phyloP scores from a whole-genome alignment of 1,140 invertebrate genomes.

The Hyles euphorbiae region DNA sequence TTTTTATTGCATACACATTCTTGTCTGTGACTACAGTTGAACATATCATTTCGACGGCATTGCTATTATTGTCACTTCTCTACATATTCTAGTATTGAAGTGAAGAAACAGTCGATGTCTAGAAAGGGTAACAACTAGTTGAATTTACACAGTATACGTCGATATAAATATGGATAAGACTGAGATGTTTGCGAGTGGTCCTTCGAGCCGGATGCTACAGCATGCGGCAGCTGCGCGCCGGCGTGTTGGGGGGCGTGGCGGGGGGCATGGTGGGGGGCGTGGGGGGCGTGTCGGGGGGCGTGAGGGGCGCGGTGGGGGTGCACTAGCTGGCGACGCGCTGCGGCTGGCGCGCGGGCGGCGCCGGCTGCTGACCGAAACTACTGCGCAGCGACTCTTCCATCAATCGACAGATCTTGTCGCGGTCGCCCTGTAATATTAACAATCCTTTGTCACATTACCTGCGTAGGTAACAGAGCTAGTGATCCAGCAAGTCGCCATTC shows the following conservation, averaged over 20 bases:
- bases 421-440: constrained; percentile 74
- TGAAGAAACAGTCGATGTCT: too few species aligned
- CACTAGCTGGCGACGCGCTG: neutral
- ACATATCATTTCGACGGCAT: too few species aligned
- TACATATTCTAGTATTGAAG: too few species aligned
- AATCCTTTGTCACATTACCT: neutral
- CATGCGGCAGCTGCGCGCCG: constrained; percentile 2
- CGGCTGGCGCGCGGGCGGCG: constrained; percentile 7
- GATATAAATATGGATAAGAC: too few species aligned
- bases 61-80: too few species aligned
- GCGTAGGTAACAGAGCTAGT: too few species aligned
- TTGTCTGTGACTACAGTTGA: too few species aligned
- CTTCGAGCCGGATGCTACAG: constrained; percentile 4
- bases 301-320: constrained; percentile 15
- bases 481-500: too few species aligned
- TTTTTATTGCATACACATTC: too few species aligned
- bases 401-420: constrained; percentile 82
- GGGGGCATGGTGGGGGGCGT: neutral
- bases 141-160: too few species aligned
- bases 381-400: constrained; percentile 83
- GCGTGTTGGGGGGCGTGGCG: neutral
- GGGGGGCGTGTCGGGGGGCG: constrained; percentile 14
- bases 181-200: too few species aligned
- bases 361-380: constrained; percentile 55
- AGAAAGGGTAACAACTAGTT: too few species aligned